These are phyloP conservation scores for Tromatobia lineatoria DNA, from an alignment of 2,888 invertebrate genomes.

Conservation along the genomic window DNA sequence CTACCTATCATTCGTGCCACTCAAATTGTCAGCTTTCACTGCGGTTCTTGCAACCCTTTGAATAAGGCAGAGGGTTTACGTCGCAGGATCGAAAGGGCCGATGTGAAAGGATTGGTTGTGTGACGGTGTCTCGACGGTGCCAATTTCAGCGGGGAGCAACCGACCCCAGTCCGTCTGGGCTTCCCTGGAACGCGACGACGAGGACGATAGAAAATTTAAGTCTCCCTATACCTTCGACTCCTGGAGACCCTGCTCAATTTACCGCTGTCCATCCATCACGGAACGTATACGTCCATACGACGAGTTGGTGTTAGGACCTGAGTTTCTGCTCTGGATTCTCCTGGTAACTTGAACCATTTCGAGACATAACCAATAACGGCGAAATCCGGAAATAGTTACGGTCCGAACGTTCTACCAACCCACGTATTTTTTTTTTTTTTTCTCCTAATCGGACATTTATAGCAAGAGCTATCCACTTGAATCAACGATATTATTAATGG, in stretches of 20 bases:
- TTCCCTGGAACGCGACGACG: conserved; percentile 72
- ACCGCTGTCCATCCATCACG: conserved; percentile 72
- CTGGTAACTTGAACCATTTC: conserved; percentile 35
- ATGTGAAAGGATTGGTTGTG: conserved; percentile 35
- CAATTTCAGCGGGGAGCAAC: conserved; percentile 64
- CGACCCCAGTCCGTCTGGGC: conserved; percentile 72
- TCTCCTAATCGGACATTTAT: conserved; percentile 49
- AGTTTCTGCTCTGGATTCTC: conserved; percentile 31
- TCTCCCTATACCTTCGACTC: conserved; percentile 69
- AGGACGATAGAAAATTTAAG: conserved; percentile 78
- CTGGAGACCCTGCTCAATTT: conserved; percentile 73
- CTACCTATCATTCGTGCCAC: conserved; percentile 48
- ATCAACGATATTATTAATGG: conserved; percentile 33
- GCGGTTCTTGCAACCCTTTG: conserved; percentile 47
- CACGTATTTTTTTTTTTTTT: neutral
- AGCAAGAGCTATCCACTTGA: conserved; percentile 31
- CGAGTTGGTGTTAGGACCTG: conserved; percentile 16
- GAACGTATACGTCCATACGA: conserved; percentile 46
- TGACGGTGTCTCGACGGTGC: conserved; percentile 67
- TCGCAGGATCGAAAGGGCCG: conserved; percentile 33
- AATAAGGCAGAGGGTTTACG: conserved; percentile 64
- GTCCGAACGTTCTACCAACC: conserved; percentile 17
- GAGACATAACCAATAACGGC: conserved; percentile 58
- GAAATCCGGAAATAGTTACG: conserved; percentile 53
- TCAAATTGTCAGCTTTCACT: conserved; percentile 45